Evolutionary conservation across 2,797 vertebrate genomes (phyloP).

Genomic region (Poecilia picta): DNA sequence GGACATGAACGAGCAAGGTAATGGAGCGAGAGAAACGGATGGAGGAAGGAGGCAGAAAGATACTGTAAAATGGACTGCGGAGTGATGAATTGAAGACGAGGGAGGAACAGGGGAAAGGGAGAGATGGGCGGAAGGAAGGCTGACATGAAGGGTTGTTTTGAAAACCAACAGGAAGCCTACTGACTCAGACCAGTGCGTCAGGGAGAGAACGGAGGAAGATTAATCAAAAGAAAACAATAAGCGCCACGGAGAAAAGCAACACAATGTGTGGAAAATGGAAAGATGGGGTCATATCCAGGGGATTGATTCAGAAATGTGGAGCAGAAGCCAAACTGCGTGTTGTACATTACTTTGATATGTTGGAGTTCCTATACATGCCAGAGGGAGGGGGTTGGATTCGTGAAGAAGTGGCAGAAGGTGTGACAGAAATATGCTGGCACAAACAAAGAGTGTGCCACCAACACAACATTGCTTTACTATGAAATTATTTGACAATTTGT

Average conservation of each 20-base stretch:
- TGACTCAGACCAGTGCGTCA: slow-evolving; percentile 67
- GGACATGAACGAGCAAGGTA: slow-evolving; percentile 71
- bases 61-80: slow-evolving; percentile 74
- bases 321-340: slow-evolving; percentile 26
- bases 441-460: not conserved
- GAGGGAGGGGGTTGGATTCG: slow-evolving; percentile 25
- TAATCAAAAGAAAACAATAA: slow-evolving; percentile 78
- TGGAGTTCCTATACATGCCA: slow-evolving; percentile 22
- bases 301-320: slow-evolving; percentile 55
- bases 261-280: slow-evolving; percentile 68
- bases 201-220: slow-evolving; percentile 65
- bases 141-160: slow-evolving; percentile 77
- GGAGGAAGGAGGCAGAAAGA: slow-evolving; percentile 71
- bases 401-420: not conserved
- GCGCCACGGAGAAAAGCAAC: slow-evolving; percentile 63
- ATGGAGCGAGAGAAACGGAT: slow-evolving; percentile 75
- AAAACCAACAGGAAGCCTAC: slow-evolving; percentile 76
- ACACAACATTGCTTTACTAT: not conserved
- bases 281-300: slow-evolving; percentile 60
- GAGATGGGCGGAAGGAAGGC: slow-evolving; percentile 62
- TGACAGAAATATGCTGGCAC: slow-evolving; percentile 22
- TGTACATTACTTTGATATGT: slow-evolving; percentile 25
- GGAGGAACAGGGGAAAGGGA: slow-evolving; percentile 53
- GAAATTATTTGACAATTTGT: not conserved
- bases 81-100: slow-evolving; percentile 74